A percentile compares a stretch with the other conserved stretches of the same genome.
Conservation (phyloP, 30 jellyfish, hydroid and myxozoan species). For the Aurelia sp. region DNA sequence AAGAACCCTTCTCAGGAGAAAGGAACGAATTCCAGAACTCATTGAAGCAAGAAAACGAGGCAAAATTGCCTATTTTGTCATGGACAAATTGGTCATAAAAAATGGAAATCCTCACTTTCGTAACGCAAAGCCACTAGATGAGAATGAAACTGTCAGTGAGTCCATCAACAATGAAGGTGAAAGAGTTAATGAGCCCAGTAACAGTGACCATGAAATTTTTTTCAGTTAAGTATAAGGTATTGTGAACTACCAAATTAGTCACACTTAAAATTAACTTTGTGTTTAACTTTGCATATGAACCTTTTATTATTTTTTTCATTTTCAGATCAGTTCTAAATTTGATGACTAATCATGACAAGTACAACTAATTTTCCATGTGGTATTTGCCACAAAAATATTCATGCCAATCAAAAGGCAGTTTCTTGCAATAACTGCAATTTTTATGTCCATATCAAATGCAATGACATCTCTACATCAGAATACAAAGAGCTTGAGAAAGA, state of each 20-base stretch:
- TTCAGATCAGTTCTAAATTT: too few species aligned
- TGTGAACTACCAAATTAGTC: not conserved
- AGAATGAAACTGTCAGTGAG: not conserved
- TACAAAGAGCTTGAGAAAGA: not conserved
- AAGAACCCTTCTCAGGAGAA: conserved; percentile 32
- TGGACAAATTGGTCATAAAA: conserved; percentile 25
- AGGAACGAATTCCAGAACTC: conserved; percentile 21
- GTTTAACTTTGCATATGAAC: not conserved
- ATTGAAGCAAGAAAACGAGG: conserved; percentile 34
- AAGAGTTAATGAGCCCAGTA: too few species aligned
- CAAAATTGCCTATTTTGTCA: conserved; percentile 32
- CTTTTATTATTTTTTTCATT: too few species aligned
- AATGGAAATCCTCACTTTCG: not conserved
- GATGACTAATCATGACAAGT: not conserved
- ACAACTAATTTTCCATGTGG: conserved; percentile 47
- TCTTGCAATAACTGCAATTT: conserved; percentile 39
- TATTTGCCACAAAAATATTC: conserved; percentile 66
- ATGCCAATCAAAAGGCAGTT: conserved; percentile 34
- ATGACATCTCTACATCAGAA: conserved; percentile 34
- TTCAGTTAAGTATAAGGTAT: not conserved
- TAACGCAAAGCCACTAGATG: conserved; percentile 20
- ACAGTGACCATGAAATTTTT: conserved; percentile 19
- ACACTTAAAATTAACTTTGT: not conserved
- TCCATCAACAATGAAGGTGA: not conserved
- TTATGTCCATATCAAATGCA: conserved; percentile 43